Evolutionary conservation across 1,140 invertebrate genomes (phyloP), one percentile per base, ranked within the genome.

Genomic region (Drosophila kikkawai): DNA sequence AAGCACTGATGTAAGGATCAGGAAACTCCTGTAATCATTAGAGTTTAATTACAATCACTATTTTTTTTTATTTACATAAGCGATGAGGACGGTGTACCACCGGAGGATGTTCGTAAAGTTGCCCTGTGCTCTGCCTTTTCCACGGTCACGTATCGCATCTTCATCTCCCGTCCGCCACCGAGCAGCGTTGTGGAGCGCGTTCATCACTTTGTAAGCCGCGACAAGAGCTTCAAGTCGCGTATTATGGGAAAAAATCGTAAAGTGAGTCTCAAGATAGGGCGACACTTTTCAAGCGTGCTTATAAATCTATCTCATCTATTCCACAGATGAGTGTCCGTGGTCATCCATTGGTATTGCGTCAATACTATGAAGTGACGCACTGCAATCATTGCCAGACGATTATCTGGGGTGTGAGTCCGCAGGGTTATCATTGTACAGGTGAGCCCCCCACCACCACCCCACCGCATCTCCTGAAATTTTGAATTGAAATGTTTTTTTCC

Each of bases 301-400:
- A 67, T 42, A 41, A 51, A 51, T 53, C 47, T 15, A 36, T 51
- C 63, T 26, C 45, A 37, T 26, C 8, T n/a, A 39, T 39, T 56
- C 37, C 17, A 51, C 50, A 98, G 95, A 95, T 96, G 93, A 95
- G 95, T 65, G 94, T 96, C 34, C 95, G 96, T 88, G 98, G 98
- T 34, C 98, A 99, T 94, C 96, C 98, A 93, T 97, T 98, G 92
- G 95, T 96, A 76, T 95, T 96, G 70, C 96, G 97, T 92, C 97
- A 98, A 93, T 97, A 99, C 94, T 97, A 96, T 91, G 96, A 96
- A 75, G 96, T 98, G 70, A 98, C 96, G 58, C 96, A 96, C 92
- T 99, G 98, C 93, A 97, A 98, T 94, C 96, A 98, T 93, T 99
- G 98, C 94, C 96, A 97, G 88, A 94, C 96, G 80, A 96, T 98